Conservation (phyloP, 2,797 vertebrate genomes). For the Phylloscopus collybita region DNA sequence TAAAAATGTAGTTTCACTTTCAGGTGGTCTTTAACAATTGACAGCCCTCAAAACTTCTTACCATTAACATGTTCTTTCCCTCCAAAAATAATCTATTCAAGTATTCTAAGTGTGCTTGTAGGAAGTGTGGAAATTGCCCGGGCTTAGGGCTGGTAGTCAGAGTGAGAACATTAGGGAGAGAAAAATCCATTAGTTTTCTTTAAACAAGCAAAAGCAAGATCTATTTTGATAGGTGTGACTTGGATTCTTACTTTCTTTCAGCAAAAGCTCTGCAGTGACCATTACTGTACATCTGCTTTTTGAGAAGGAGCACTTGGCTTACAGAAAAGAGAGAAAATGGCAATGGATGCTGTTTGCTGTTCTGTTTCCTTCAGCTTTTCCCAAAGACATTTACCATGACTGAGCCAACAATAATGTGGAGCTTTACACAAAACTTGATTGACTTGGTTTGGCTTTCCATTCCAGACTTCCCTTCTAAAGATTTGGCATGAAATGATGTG, state of each 20-base stretch:
- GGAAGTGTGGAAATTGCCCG: not conserved
- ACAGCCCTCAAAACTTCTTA: not conserved
- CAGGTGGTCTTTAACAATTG: not conserved
- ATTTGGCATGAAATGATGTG: not conserved
- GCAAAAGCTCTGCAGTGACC: not conserved
- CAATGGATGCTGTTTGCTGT: not conserved
- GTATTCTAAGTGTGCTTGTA: not conserved
- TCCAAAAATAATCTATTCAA: not conserved
- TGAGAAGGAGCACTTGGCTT: not conserved
- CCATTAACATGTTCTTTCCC: accelerated
- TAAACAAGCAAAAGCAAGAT: not conserved
- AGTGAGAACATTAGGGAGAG: not conserved
- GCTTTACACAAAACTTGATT: not conserved
- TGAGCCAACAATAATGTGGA: not conserved
- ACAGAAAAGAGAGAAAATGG: not conserved
- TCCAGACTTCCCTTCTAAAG: not conserved
- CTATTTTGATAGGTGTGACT: not conserved
- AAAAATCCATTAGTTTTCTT: not conserved
- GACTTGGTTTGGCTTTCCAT: not conserved
- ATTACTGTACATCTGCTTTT: accelerated
- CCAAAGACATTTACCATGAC: not conserved
- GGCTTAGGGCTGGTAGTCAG: not conserved
- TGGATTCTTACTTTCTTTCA: not conserved
- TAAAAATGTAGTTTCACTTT: not conserved
- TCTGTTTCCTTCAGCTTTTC: not conserved